Evolutionary conservation across 2,797 vertebrate species (phyloP).

Genomic region (Characodon lateralis): DNA sequence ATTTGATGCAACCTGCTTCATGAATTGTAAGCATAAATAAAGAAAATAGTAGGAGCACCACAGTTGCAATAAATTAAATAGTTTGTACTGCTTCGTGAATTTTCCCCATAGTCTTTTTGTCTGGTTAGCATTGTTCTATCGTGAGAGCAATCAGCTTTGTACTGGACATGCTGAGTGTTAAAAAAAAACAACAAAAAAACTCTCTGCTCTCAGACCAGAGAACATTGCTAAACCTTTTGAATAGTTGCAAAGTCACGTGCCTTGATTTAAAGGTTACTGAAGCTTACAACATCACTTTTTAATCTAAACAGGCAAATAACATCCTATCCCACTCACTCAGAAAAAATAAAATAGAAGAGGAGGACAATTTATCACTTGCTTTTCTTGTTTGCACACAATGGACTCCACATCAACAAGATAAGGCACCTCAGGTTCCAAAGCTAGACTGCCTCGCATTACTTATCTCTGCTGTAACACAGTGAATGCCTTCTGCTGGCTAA

Average conservation of each 20-base stretch:
- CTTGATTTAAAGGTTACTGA: background rate
- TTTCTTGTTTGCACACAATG: slow-evolving; percentile 15
- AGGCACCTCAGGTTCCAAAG: background rate
- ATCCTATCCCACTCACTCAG: background rate
- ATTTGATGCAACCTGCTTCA: background rate
- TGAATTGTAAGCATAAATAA: background rate
- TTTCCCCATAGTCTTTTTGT: background rate
- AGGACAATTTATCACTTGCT: slow-evolving; percentile 17
- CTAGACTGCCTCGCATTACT: slow-evolving; percentile 3
- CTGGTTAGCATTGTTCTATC: background rate
- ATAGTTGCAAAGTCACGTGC: background rate
- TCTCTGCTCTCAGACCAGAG: background rate
- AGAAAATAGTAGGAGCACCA: background rate
- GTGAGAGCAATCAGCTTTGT: background rate
- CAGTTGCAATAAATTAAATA: background rate
- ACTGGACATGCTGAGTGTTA: background rate
- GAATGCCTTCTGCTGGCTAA: slow-evolving; percentile 2
- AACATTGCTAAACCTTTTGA: background rate
- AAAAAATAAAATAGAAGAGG: background rate
- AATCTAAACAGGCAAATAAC: slow-evolving; percentile 17
- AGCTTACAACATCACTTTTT: background rate
- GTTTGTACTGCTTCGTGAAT: background rate
- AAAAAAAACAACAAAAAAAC: background rate
- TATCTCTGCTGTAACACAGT: slow-evolving; percentile 1
- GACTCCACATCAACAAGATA: slow-evolving; percentile 8